Evolutionary conservation across 2,888 invertebrate genomes (phyloP), one percentile per base, ranked within the genome.

Genomic region (Ormyrus thymus): DNA sequence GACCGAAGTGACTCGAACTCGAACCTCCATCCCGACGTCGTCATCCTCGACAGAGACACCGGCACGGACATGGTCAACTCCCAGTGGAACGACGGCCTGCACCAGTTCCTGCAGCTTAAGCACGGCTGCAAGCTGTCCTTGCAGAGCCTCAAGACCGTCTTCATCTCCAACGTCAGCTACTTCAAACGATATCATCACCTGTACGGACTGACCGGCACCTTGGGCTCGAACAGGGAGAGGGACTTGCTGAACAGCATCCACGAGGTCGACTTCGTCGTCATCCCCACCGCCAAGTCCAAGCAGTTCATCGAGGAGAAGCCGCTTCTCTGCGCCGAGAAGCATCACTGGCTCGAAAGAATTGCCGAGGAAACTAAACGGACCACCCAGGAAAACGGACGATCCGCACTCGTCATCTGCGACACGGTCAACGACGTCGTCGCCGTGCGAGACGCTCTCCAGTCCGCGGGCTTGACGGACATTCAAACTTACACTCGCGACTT

Each of bases 61-160:
- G 90, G 90, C n/a, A 85, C 86, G 0, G 88, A 87, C 79, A 85
- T 85, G 80, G 70, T 71, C 3, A 86, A 85, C 50, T 86, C 87
- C 6, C 86, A 89, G 75, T 90, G 90, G 90, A 85, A 83, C 45
- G 84, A 88, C 69, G 90, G 84, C 0, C 81, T 91, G 45, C 89
- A 90, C 78, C 90, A 90, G 81, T 90, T 90, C 81, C 75, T 90
- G n/a, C 88, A 90, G 80, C 82, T 91, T 0, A 90, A 90, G 80
- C 89, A 90, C 80, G 87, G 86, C 2, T 84, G 84, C 55, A 84
- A 84, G 70, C 61, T 90, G 9, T 80, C 86, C 6, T 68, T 83
- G 6, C 83, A 87, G 72, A 87, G 85, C 69, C 82, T 91, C 2
- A 90, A 87, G 72, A 84, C 88, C n/a, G 86, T 86, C 78, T 90